phyloP scores from a whole-genome alignment of 2,888 invertebrate genomes.

The Drosophila sordidula region DNA sequence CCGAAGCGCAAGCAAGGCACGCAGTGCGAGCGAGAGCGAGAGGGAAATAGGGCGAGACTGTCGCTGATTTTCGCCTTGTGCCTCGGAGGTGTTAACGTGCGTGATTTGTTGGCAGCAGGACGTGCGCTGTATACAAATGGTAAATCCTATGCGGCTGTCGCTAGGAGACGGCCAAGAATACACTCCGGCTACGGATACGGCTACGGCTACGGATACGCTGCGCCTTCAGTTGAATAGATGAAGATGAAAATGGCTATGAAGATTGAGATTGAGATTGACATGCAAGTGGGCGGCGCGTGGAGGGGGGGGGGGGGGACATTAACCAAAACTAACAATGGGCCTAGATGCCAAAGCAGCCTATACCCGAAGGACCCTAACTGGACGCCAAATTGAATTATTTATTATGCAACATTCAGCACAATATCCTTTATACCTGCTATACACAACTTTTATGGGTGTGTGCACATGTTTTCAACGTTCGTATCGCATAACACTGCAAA shows the following conservation, averaged over 20 bases:
- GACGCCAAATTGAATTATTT: slow-evolving; percentile 30
- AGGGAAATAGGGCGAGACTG: neutral
- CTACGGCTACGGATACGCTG: slow-evolving; percentile 6
- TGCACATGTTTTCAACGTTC: neutral
- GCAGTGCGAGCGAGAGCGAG: neutral
- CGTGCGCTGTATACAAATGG: slow-evolving; percentile 57
- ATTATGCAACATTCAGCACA: slow-evolving; percentile 25
- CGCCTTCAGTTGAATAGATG: slow-evolving; percentile 3
- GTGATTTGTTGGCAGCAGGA: slow-evolving; percentile 61
- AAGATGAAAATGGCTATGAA: slow-evolving; percentile 34
- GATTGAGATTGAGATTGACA: slow-evolving; percentile 59
- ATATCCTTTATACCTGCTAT: neutral
- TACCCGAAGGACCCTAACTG: slow-evolving; percentile 7
- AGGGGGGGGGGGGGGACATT: slow-evolving; percentile 22
- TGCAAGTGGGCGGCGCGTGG: no score
- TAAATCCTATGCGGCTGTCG: slow-evolving; percentile 53
- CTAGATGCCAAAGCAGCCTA: neutral
- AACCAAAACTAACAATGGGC: slow-evolving; percentile 49
- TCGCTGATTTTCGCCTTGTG: slow-evolving; percentile 56
- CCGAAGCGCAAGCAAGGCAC: neutral
- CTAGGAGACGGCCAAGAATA: slow-evolving; percentile 33
- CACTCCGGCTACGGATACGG: slow-evolving; percentile 30
- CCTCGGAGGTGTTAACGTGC: slow-evolving; percentile 68
- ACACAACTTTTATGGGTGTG: slow-evolving; percentile 4
- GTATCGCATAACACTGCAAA: neutral